Conservation (phyloP, 2,888 invertebrate species). For the Xanthia togata region DNA sequence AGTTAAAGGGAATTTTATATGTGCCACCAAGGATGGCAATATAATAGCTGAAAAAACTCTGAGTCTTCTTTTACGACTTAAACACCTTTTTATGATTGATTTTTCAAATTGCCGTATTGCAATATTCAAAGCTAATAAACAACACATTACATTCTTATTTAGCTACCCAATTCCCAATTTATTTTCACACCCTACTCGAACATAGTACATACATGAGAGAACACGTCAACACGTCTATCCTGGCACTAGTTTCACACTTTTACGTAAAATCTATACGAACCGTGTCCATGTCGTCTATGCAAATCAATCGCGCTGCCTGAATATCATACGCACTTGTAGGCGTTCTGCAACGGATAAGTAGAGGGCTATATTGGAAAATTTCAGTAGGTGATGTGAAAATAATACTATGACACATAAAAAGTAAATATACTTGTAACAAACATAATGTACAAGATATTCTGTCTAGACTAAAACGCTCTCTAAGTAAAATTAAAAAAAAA, state of each 20-base stretch:
- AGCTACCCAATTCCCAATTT: not conserved
- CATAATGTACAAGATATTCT: too few species aligned
- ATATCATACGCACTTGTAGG: slow-evolving; percentile 46
- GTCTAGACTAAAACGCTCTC: too few species aligned
- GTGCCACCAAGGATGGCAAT: not conserved
- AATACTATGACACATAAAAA: not conserved
- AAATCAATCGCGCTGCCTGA: slow-evolving; percentile 45
- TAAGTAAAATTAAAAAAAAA: too few species aligned
- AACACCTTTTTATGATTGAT: not conserved
- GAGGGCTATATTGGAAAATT: slow-evolving; percentile 12
- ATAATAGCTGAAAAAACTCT: not conserved
- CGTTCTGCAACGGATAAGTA: slow-evolving; percentile 21
- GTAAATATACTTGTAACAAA: not conserved
- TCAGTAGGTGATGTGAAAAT: not conserved
- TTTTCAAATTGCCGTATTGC: not conserved
- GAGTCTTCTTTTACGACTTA: not conserved
- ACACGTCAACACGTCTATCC: slow-evolving; percentile 23
- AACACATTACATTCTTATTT: not conserved
- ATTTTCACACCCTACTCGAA: not conserved
- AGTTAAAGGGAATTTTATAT: not conserved
- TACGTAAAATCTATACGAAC: slow-evolving; percentile 35
- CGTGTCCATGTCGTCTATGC: slow-evolving; percentile 55
- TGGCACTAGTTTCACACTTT: slow-evolving; percentile 21
- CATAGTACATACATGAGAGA: slow-evolving; percentile 1
- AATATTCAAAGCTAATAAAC: not conserved